phyloP scores from a whole-genome alignment of 2,888 invertebrate genomes.

The Cerastis leucographa region DNA sequence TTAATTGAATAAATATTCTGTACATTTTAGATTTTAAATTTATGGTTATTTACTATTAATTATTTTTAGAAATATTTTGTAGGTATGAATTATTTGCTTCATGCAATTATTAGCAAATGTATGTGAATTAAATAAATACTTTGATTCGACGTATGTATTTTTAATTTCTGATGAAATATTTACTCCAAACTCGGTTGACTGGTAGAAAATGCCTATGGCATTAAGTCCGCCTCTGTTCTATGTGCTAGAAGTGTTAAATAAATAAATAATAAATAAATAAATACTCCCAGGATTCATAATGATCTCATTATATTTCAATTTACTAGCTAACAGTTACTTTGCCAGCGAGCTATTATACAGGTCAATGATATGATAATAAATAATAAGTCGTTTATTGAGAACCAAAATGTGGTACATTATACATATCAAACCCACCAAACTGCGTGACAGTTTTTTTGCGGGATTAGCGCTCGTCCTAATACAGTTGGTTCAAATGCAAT shows the following conservation, averaged over 20 bases:
- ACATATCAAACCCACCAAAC: no score
- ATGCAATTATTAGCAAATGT: constrained; percentile 47
- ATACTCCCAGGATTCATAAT: neutral
- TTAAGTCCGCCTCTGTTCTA: no score
- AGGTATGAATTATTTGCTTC: constrained; percentile 56
- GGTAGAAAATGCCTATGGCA: no score
- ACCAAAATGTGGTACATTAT: no score
- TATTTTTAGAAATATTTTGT: constrained; percentile 47
- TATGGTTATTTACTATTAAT: constrained; percentile 59
- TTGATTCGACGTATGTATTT: constrained; percentile 5
- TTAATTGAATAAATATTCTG: constrained; percentile 34
- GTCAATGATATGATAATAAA: no score
- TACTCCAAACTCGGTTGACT: no score
- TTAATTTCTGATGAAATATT: neutral
- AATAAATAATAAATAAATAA: no score
- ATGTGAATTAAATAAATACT: constrained; percentile 54
- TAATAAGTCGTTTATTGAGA: neutral
- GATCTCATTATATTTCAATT: neutral
- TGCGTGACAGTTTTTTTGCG: no score
- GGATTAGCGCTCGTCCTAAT: no score
- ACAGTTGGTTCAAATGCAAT: no score
- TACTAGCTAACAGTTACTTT: no score
- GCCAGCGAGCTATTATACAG: neutral
- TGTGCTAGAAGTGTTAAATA: no score
- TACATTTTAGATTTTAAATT: constrained; percentile 38